Evolutionary conservation across 2,797 vertebrate species (phyloP), one percentile per base, ranked within the genome.

Genomic region (Karalla daura): DNA sequence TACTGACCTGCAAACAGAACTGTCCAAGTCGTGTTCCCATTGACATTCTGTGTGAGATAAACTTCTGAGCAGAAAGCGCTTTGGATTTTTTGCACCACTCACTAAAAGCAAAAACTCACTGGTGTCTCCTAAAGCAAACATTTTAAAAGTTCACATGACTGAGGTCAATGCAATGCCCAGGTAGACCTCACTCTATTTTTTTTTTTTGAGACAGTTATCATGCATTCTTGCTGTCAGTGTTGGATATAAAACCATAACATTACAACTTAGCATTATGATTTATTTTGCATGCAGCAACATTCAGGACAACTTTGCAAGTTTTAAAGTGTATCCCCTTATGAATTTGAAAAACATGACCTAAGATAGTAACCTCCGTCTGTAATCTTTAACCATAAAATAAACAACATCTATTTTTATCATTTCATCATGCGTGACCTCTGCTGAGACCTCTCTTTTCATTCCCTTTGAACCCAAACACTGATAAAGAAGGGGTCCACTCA

Each of bases 381-480:
- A 46, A 77, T 62, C 46, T 55, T 76, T 61, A 83, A 80, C 68
- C 49, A 18, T 43, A 73, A 35, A 40, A 74, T 37, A 82, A 76
- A 84, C 70, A 76, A 33, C 15, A 36, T 76, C 83, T 89, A 89
- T 88, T 88, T 88, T 81, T 62, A 53, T 73, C 69, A 46, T 18
- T 27, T 65, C 17, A 2, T 5, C 27, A 30, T 45, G 28, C 28
- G 7, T 30, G 7, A 30, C 28, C 28, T 30, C 4, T 45, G 1
- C 18, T 30, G 10, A 5, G 17, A 5, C 25, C 25, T 33, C 28
- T 41, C 27, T 25, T 35, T 60, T 64, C 20, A 5, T 65, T 55
- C 64, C 53, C 59, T 82, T 84, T 88, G 79, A 78, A 80, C 76
- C 33, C 68, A 84, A 81, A 83, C 54, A 85, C 51, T 65, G 80